phyloP scores from a whole-genome alignment of 1,140 invertebrate genomes.

The Eurytemora carolleeae region DNA sequence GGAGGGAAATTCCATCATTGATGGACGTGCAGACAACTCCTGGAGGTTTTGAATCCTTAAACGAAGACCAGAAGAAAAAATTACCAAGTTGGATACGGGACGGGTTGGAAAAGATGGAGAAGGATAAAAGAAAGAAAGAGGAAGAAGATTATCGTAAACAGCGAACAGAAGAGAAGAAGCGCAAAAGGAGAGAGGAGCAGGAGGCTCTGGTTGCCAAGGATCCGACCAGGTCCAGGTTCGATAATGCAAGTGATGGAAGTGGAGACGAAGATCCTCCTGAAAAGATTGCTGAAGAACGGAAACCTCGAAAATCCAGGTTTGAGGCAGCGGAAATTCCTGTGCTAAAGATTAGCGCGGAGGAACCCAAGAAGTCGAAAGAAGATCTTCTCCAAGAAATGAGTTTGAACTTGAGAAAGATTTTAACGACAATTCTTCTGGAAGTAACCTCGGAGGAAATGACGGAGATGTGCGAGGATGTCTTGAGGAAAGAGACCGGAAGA shows the following conservation, averaged over 20 bases:
- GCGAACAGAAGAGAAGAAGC: conserved; percentile 18
- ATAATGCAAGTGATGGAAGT: conserved; percentile 19
- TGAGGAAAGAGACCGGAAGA: conserved; percentile 27
- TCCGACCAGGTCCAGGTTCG: conserved; percentile 15
- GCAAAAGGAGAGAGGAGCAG: conserved; percentile 12
- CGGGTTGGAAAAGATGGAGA: conserved; percentile 90
- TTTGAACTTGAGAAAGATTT: conserved; percentile 55
- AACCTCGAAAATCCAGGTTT: conserved; percentile 17
- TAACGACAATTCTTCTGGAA: conserved; percentile 79
- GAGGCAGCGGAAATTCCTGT: conserved; percentile 14
- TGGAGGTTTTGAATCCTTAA: conserved; percentile 25
- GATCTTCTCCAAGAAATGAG: conserved; percentile 39
- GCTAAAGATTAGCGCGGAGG: too few species aligned
- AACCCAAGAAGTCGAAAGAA: conserved; percentile 6
- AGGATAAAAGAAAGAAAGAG: conserved; percentile 70
- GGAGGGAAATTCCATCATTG: conserved; percentile 5
- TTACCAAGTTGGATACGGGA: conserved; percentile 89
- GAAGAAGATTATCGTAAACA: conserved; percentile 33
- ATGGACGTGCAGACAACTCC: neutral
- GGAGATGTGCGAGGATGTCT: conserved; percentile 51
- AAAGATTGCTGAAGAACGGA: conserved; percentile 18
- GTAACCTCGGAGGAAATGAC: conserved; percentile 75
- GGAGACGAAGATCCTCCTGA: conserved; percentile 15
- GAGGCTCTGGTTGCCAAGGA: conserved; percentile 4
- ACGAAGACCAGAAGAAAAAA: conserved; percentile 70